Percentiles rank a stretch among this genome's conserved stretches.
phyloP scores from a whole-genome alignment of 2,113 vertebrate genomes.

The Patagioenas fasciata region DNA sequence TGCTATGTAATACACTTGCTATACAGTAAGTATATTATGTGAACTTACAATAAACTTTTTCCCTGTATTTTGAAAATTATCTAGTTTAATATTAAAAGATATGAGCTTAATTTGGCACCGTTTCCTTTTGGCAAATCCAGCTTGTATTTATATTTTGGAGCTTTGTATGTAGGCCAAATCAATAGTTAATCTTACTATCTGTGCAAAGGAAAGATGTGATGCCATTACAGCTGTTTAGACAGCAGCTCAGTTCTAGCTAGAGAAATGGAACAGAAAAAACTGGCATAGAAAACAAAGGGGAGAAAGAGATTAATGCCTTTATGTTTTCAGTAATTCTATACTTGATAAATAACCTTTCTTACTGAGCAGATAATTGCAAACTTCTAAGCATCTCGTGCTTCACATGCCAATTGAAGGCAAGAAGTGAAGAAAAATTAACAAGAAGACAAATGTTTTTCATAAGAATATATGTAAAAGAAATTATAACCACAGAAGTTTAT shows the following conservation, averaged over 20 bases:
- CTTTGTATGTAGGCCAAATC: background rate
- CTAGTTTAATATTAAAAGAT: background rate
- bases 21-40: background rate
- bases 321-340: background rate
- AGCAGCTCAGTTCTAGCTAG: background rate
- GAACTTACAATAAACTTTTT: background rate
- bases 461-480: background rate
- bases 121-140: background rate
- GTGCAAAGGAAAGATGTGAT: background rate
- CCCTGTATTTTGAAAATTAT: background rate
- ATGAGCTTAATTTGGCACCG: background rate
- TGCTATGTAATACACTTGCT: background rate
- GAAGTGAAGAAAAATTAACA: conserved; percentile 20
- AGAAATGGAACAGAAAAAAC: background rate
- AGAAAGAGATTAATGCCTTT: background rate
- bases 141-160: background rate
- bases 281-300: background rate
- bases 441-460: background rate
- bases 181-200: background rate
- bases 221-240: background rate
- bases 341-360: background rate
- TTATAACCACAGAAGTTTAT: background rate
- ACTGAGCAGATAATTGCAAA: background rate
- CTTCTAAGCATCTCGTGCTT: background rate
- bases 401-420: background rate